Evolutionary conservation across 2,888 invertebrate genomes (phyloP), one percentile per base, ranked within the genome.

Genomic region (Cancer borealis): DNA sequence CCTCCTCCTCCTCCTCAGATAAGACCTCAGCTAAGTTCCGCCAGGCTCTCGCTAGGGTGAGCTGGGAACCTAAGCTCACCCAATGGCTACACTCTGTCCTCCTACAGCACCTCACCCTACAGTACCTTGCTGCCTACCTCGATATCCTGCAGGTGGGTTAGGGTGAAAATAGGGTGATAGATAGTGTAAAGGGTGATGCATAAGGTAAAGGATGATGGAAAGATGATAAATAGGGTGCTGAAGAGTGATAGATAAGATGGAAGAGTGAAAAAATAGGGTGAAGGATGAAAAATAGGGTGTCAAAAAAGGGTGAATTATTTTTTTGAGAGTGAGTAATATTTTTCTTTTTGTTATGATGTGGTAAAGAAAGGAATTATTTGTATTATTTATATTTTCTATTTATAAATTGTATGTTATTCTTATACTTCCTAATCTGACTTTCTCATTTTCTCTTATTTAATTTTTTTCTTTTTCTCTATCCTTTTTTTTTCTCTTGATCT

Each of bases 1-100:
- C 21, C 39, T 87, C 87, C 39, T 39, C 30, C 79, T 84, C 79
- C 30, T 88, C 88, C 60, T 30, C 91, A 95, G 95, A 95, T 88
- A 95, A 95, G 60, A 95, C 95, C 0, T 96, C 97, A 5, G 96
- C 96, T 89, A 96, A 97, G 95, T 96, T 98, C 96, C 97, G 98
- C 66, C 97, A 97, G 96, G 97, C 97, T n/a, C 96, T 98, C 95
- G 97, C 98, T 0, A 97, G 97, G 4, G 97, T 98, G 14, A 97
- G 97, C n/a, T 98, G 98, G 98, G 98, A 98, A 96, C 96, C 97
- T 46, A 97, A 97, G 96, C 96, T 98, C 46, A 97, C 97, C 0
- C 98, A 98, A 96, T 98, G 98, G 98, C 96, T 98, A 60, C 98
- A 98, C 96, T 97, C 97, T 87, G 96, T 98, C 14, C 96, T 98